Evolutionary conservation across 2,797 vertebrate genomes (phyloP).

Genomic region (Triplophysa bombifrons): DNA sequence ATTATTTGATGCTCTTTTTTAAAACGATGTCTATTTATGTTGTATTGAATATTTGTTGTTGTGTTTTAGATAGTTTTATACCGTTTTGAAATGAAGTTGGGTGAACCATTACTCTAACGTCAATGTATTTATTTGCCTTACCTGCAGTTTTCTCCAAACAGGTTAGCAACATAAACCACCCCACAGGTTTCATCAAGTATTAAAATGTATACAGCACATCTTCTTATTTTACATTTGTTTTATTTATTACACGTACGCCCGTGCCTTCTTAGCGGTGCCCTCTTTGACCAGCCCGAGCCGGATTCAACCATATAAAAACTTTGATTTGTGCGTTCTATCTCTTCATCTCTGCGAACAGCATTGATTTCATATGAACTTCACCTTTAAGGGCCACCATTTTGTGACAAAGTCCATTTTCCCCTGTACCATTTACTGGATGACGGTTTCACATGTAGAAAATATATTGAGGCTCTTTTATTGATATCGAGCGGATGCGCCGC

Average conservation of each 20-base stretch:
- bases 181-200: background rate
- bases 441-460: constrained; percentile 47
- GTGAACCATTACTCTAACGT: background rate
- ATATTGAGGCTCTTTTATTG: constrained; percentile 45
- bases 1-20: no score
- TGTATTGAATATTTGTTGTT: no score
- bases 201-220: background rate
- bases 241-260: constrained; percentile 14
- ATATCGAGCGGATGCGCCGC: constrained; percentile 33
- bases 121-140: background rate
- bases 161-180: background rate
- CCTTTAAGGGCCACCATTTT: constrained; percentile 51
- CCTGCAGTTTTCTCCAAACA: background rate
- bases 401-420: constrained; percentile 41
- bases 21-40: no score
- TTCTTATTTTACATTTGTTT: constrained; percentile 32
- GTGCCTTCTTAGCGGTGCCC: background rate
- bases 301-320: constrained; percentile 5
- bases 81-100: no score
- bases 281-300: background rate
- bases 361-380: constrained; percentile 57
- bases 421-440: constrained; percentile 49
- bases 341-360: constrained; percentile 41
- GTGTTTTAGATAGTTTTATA: no score
- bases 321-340: constrained; percentile 46